A percentile compares a stretch with the other conserved stretches of the same genome.
Conservation (phyloP, 2,113 vertebrate genomes). For the Serinus canaria region DNA sequence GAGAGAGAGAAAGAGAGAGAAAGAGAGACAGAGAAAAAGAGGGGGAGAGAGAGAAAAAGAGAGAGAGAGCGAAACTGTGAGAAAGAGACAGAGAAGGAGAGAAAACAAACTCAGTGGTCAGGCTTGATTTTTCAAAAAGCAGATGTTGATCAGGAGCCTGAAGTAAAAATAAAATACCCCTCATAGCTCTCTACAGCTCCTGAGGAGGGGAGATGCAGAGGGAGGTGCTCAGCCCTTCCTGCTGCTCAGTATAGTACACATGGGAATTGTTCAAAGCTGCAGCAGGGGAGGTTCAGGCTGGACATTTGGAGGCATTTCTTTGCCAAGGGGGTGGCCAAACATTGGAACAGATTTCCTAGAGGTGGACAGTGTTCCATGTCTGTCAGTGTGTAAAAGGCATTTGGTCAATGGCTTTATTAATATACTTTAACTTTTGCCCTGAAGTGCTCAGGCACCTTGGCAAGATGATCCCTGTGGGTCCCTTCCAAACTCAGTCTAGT, state of each 20-base stretch:
- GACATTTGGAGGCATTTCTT: background rate
- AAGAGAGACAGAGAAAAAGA: rapidly evolving
- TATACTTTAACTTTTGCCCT: background rate
- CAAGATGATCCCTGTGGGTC: background rate
- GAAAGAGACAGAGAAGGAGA: rapidly evolving
- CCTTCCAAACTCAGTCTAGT: background rate
- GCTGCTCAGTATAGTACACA: rapidly evolving
- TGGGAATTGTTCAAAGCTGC: background rate
- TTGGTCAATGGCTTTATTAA: background rate
- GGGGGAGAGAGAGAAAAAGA: rapidly evolving
- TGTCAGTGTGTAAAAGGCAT: background rate
- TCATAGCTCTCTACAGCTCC: background rate
- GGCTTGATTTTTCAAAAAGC: background rate
- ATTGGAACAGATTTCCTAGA: background rate
- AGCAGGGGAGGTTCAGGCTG: background rate
- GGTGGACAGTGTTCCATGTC: background rate
- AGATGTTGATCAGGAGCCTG: background rate
- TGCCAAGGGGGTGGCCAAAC: background rate
- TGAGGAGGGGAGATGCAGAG: background rate
- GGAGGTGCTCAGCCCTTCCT: background rate
- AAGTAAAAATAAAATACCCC: background rate
- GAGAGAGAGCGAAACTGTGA: rapidly evolving
- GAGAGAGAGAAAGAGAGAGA: rapidly evolving
- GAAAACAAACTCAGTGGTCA: background rate
- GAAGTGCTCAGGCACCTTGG: background rate